phyloP scores from a whole-genome alignment of 2,888 invertebrate species.

The Ophraella communa region DNA sequence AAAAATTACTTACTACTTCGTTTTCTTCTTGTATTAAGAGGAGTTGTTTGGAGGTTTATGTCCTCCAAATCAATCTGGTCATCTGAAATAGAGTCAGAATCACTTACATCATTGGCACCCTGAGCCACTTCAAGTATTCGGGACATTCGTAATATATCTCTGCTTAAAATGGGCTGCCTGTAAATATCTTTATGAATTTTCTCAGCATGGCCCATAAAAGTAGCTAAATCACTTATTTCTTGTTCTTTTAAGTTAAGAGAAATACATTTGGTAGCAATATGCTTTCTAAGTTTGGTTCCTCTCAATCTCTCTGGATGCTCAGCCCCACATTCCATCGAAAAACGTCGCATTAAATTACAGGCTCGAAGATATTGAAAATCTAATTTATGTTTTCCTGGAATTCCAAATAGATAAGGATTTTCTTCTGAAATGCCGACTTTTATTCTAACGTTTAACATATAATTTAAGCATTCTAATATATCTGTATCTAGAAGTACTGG shows the following conservation, averaged over 20 bases:
- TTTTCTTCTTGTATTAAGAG: too few species aligned
- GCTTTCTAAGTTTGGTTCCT: constrained; percentile 42
- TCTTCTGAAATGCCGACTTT: too few species aligned
- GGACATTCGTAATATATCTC: constrained; percentile 41
- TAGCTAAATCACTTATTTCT: constrained; percentile 39
- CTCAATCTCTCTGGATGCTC: constrained; percentile 36
- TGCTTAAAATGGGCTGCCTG: constrained; percentile 35
- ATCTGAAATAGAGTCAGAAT: too few species aligned
- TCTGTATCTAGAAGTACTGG: neutral
- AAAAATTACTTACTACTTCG: too few species aligned
- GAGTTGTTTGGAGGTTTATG: too few species aligned
- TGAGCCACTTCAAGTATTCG: constrained; percentile 37
- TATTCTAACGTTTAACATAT: too few species aligned
- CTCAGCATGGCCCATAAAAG: constrained; percentile 44
- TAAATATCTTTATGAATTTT: constrained; percentile 44
- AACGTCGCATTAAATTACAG: constrained; percentile 35
- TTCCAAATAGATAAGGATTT: too few species aligned
- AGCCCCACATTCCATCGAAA: constrained; percentile 42
- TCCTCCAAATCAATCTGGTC: too few species aligned
- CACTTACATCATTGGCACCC: constrained; percentile 16
- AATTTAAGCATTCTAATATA: too few species aligned
- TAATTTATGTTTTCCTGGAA: too few species aligned
- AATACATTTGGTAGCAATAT: constrained; percentile 44
- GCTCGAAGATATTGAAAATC: too few species aligned
- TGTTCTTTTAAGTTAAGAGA: constrained; percentile 38